These are phyloP conservation scores for Pogonophryne albipinna DNA, from an alignment of 2,797 vertebrate species.

Conservation along the genomic window DNA sequence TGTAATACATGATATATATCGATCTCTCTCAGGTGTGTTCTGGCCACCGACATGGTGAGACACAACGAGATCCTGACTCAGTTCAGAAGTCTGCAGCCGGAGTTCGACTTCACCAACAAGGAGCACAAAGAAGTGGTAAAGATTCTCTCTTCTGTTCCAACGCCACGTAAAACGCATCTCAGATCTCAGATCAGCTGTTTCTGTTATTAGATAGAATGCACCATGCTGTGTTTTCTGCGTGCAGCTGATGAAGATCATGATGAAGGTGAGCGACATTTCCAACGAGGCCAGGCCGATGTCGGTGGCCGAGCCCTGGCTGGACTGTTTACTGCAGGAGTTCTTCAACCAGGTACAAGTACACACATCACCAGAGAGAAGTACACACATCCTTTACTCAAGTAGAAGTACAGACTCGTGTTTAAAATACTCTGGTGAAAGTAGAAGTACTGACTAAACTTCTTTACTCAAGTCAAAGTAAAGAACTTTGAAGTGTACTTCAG, in stretches of 20 bases:
- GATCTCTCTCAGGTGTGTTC: conserved; percentile 75
- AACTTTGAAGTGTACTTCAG: no score
- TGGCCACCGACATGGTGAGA: conserved; percentile 95
- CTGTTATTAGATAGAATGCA: neutral
- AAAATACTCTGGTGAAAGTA: no score
- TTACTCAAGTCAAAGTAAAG: no score
- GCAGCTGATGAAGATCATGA: conserved; percentile 94
- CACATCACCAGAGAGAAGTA: no score
- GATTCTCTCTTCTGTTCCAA: no score
- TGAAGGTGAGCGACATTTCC: conserved; percentile 97
- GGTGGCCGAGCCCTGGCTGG: conserved; percentile 94
- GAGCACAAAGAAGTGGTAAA: conserved; percentile 83
- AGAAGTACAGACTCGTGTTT: no score
- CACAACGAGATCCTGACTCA: conserved; percentile 92
- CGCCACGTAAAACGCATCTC: no score
- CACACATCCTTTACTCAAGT: no score
- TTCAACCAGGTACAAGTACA: conserved; percentile 89
- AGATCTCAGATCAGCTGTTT: no score
- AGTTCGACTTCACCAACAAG: conserved; percentile 91
- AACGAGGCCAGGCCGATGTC: conserved; percentile 92
- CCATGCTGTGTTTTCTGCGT: neutral
- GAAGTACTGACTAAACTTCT: no score
- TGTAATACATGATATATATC: no score
- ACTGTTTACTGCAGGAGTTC: conserved; percentile 93
- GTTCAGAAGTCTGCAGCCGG: conserved; percentile 89